Conservation (phyloP, 2,888 invertebrate species). For the Diarsia rubi region DNA sequence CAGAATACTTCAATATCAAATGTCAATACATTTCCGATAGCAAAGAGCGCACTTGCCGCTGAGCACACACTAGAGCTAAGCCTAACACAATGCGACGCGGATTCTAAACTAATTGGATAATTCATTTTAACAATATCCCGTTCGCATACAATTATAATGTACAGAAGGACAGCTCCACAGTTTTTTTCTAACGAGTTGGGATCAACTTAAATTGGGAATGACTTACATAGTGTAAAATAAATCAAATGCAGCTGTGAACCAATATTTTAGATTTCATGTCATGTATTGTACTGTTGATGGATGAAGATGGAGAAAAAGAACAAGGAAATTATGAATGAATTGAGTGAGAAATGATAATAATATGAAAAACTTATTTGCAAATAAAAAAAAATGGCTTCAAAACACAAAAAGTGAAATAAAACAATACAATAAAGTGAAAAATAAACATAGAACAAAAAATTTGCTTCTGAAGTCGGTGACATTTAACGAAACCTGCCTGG, state of each 20-base stretch:
- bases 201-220: not conserved
- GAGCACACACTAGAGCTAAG: constrained; percentile 20
- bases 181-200: not conserved
- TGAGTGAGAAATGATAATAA: no score
- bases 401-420: no score
- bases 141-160: not conserved
- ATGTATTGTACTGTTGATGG: not conserved
- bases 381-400: no score
- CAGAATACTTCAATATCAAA: constrained; percentile 6
- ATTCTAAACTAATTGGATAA: constrained; percentile 60
- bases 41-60: constrained; percentile 8
- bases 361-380: no score
- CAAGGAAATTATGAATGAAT: no score
- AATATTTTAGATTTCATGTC: not conserved
- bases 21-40: constrained; percentile 5
- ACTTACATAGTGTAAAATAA: no score
- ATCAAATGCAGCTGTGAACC: not conserved
- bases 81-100: constrained; percentile 35
- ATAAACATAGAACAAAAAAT: no score
- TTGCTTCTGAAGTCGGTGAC: no score
- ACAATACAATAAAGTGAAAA: no score
- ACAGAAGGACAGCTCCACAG: not conserved
- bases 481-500: no score
- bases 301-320: no score
- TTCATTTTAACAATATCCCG: constrained; percentile 58